Base-by-base conservation (phyloP, 2,113 vertebrate genomes). In the Megaceryle torquata region DNA sequence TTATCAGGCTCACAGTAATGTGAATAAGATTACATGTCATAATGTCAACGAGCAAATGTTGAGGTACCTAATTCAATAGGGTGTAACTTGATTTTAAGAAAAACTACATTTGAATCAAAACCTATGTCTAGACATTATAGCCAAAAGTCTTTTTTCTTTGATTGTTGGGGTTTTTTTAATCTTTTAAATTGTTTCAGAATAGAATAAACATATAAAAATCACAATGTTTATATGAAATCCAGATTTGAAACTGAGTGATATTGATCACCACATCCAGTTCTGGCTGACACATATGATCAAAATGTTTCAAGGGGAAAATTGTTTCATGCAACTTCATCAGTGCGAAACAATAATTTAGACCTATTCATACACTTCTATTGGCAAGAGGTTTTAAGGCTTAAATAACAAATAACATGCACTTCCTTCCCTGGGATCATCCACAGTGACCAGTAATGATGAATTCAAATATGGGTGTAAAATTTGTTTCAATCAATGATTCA, bases 11-110 rank as follows among this genome's bases (percentile, higher is more conserved):
- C 90, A 26, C 26, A 61, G 44, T 76, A 85, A 96, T 41, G 44
- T 76, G 81, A 65, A 82, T 65, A 44, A 91, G 53, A 82, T 89
- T 91, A 53, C 59, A 57, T 12, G 25, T 31, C 53, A 78, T 79
- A 92, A 91, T 82, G 84, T 85, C 93, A 95, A 89, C 67, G 39
- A 85, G 57, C 20, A 89, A 92, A 91, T 37, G 54, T 35, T 84
- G 82, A 89, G 21, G 50, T 29, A 94, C 48, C 31, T 14, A 82
- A 24, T 69, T 89, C 1, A 6, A 87, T 82, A 10, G 5, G 19
- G 24, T 69, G 33, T 67, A 93, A 90, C 28, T 71, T 63, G 56
- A 93, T 96, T 94, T 91, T 75, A 39, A 88, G 46, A 56, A 92
- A 91, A 50, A 8, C 44, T 78, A 29, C 9, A 37, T 18, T 56